phyloP scores from a whole-genome alignment of 2,888 invertebrate species.

The Mayetiola destructor region DNA sequence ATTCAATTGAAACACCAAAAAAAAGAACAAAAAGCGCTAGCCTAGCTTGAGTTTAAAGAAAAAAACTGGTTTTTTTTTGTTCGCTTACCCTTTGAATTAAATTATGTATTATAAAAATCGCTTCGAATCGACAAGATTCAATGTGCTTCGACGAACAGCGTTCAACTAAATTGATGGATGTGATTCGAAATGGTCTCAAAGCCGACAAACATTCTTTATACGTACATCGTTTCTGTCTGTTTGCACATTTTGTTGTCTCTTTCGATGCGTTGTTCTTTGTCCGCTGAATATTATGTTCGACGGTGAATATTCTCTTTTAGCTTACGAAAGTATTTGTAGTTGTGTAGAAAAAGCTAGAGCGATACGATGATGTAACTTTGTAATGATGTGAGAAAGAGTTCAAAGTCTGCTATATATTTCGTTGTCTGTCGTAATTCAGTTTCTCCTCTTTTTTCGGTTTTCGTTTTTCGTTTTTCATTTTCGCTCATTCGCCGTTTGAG shows the following conservation, averaged over 20 bases:
- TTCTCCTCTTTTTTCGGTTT: no score
- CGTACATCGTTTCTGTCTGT: neutral
- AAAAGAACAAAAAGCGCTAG: no score
- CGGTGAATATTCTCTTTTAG: neutral
- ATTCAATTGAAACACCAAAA: no score
- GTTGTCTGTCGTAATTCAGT: no score
- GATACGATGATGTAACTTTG: neutral
- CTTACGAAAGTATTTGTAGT: neutral
- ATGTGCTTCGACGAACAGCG: conserved; percentile 6
- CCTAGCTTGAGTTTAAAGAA: no score
- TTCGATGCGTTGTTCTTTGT: neutral
- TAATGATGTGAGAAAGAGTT: neutral
- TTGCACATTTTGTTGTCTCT: neutral
- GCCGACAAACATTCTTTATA: neutral
- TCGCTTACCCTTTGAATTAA: neutral
- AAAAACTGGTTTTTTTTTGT: neutral
- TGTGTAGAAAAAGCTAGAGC: neutral
- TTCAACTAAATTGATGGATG: neutral
- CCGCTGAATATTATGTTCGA: neutral
- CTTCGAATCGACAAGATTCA: neutral
- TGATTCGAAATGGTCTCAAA: neutral
- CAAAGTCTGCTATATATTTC: neutral
- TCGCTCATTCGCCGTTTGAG: no score
- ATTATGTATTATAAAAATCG: neutral
- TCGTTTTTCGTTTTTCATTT: no score